phyloP scores from a whole-genome alignment of 1,140 invertebrate genomes.

The Hylaeus volcanicus region DNA sequence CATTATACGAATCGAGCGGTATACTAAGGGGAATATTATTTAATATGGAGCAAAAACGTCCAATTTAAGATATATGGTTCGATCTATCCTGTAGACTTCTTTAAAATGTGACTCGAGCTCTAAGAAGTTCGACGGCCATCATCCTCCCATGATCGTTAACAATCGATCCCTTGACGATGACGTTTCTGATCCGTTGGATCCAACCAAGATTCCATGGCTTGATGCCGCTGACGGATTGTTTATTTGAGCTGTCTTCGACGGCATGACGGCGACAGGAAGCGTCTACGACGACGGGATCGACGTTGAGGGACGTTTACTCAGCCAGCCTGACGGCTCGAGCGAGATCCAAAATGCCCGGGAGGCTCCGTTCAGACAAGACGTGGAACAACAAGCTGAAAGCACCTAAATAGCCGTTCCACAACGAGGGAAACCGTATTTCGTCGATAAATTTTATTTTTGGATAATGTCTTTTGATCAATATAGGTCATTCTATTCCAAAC shows the following conservation, averaged over 20 bases:
- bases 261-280: constrained; percentile 69
- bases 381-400: constrained; percentile 49
- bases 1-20: no score
- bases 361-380: constrained; percentile 7
- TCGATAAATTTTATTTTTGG: constrained; percentile 35
- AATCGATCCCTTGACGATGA: background rate
- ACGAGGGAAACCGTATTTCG: constrained; percentile 9
- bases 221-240: constrained; percentile 67
- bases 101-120: no score
- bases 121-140: no score
- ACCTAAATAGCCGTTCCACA: constrained; percentile 40
- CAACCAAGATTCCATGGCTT: constrained; percentile 15
- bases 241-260: constrained; percentile 74
- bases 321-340: constrained; percentile 56
- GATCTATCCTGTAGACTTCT: no score
- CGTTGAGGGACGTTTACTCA: constrained; percentile 65
- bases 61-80: no score
- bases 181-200: background rate
- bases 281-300: constrained; percentile 63
- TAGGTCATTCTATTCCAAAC: no score
- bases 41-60: no score
- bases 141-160: background rate
- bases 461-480: background rate
- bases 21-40: no score
- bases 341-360: constrained; percentile 62